Evolutionary conservation across 2,888 invertebrate species (phyloP), one percentile per base, ranked within the genome.

Genomic region (Ryuthela nishihirai): DNA sequence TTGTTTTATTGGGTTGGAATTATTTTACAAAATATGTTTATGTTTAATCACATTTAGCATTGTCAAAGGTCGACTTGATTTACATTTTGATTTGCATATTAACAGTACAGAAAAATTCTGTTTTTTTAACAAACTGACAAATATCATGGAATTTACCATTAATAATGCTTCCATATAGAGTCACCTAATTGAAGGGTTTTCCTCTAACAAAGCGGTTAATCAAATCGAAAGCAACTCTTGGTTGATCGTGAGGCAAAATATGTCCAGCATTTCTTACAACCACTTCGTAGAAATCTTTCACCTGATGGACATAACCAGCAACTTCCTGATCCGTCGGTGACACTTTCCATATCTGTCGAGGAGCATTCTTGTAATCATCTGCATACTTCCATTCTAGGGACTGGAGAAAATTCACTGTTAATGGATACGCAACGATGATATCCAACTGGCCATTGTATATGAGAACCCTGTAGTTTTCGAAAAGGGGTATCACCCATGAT

Each of bases 391-490:
- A 91, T 39, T 84, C 79, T 1, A 91, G 76, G 45, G 82, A 80
- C 64, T 80, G 78, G 29, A 94, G 75, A 72, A 87, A 92, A 71
- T 85, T 86, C 20, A 85, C 80, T 0, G 92, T 92, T 44, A 88
- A 72, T 0, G 91, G 89, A 74, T 90, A 89, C 0, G 91, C 89
- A 0, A 92, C 87, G 63, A 92, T 89, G 10, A 94, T 85, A 72
- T 95, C 94, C 64, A 94, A 72, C 71, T 94, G 93, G 0, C 94
- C 94, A 71, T 85, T 92, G 73, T 93, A 94, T 81, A 69, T 38
- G 32, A 62, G 35, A 52, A 72, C 72, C 68, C 70, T 72, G 65
- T 73, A 73, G 42, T 72, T 69, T 56, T 75, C 68, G 66, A 76
- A 67, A 5, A 74, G 65, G 32, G 67, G 66, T 7, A 70, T 69